A percentile compares a stretch with the other conserved stretches of the same genome.
phyloP scores from a whole-genome alignment of 2,888 invertebrate species.

The Amblyjoppa proteus region DNA sequence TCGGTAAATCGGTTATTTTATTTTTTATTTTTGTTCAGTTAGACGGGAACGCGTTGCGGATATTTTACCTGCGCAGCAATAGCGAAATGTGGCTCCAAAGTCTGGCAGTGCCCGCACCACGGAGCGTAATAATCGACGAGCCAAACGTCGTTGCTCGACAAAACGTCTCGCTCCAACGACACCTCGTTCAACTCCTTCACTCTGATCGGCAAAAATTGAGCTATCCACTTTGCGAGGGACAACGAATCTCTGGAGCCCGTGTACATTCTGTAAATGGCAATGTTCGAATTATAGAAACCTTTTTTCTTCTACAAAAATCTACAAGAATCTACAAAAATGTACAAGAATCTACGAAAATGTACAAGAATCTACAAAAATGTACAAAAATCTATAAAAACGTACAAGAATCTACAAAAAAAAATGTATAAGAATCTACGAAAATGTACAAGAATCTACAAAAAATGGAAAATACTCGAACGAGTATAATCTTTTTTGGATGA shows the following conservation, averaged over 20 bases:
- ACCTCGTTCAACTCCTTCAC: conserved; percentile 85
- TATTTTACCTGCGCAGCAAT: conserved; percentile 87
- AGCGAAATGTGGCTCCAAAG: conserved; percentile 90
- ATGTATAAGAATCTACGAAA: no score
- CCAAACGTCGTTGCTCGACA: conserved; percentile 86
- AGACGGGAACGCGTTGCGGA: neutral
- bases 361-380: no score
- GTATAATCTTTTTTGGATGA: neutral
- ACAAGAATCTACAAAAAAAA: no score
- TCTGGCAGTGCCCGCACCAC: conserved; percentile 89
- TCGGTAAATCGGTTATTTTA: conserved; percentile 29
- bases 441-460: no score
- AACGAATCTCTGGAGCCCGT: conserved; percentile 88
- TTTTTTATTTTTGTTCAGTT: neutral
- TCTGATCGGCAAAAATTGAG: conserved; percentile 87
- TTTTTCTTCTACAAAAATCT: conserved; percentile 22
- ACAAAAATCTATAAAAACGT: no score
- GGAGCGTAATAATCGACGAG: conserved; percentile 90
- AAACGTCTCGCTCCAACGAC: conserved; percentile 85
- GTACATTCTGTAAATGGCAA: conserved; percentile 85
- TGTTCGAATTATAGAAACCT: conserved; percentile 22
- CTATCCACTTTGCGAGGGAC: conserved; percentile 88
- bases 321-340: no score
- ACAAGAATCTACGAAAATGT: no score
- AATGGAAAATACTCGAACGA: conserved; percentile 62